A percentile compares a stretch with the other conserved stretches of the same genome.
These are phyloP conservation scores for Pogonomyrmex californicus DNA, from an alignment of 1,140 invertebrate species.

Conservation along the genomic window DNA sequence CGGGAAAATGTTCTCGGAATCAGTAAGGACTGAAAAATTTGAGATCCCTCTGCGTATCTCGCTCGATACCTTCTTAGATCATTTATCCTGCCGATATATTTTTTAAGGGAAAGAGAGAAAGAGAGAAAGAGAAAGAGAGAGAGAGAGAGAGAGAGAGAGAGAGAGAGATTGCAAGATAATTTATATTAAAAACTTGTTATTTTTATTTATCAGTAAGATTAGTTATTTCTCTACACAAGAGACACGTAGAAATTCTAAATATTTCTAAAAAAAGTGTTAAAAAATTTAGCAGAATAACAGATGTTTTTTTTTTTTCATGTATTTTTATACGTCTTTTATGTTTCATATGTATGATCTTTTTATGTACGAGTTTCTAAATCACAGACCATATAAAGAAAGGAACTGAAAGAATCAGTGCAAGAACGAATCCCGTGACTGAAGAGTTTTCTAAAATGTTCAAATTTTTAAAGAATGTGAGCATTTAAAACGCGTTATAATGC, in stretches of 20 bases:
- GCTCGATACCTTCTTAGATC: not conserved
- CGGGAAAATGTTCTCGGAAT: not conserved
- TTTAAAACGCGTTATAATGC: not conserved
- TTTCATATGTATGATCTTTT: too few relatives aligned
- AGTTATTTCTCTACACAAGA: not conserved
- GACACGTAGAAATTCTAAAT: not conserved
- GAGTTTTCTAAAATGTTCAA: not conserved
- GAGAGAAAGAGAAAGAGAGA: not conserved
- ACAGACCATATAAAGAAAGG: not conserved
- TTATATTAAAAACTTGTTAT: not conserved
- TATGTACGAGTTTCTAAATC: slow-evolving; percentile 18
- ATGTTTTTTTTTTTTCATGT: not conserved
- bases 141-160: not conserved
- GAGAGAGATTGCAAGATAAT: too few relatives aligned
- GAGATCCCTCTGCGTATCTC: not conserved
- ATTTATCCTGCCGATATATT: not conserved
- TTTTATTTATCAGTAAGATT: not conserved
- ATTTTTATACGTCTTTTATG: not conserved
- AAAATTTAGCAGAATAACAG: not conserved
- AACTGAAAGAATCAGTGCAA: slow-evolving; percentile 37
- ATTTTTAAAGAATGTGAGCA: not conserved
- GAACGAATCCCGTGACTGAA: slow-evolving; percentile 5
- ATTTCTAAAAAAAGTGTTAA: not conserved
- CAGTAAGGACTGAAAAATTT: not conserved
- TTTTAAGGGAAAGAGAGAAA: not conserved